Conservation (phyloP, 2,113 vertebrate genomes). For the Oncorhynchus kisutch region DNA sequence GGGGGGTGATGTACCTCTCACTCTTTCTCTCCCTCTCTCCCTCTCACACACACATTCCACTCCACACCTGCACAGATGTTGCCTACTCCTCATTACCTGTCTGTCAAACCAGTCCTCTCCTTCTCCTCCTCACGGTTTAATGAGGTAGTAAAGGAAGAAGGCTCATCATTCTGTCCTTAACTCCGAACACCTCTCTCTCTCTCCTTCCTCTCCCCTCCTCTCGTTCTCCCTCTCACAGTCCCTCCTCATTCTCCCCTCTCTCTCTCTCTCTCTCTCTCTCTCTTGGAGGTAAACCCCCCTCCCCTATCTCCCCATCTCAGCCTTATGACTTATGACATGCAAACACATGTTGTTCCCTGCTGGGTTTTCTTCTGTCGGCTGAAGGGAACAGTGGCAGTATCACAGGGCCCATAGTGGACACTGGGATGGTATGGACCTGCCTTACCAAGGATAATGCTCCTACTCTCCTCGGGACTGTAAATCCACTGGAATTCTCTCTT, state of each 20-base stretch:
- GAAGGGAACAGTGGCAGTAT: no score
- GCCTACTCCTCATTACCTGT: constrained; percentile 53
- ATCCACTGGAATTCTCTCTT: background rate
- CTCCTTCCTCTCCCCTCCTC: background rate
- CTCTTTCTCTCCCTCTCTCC: background rate
- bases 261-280: background rate
- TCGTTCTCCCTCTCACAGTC: constrained; percentile 31
- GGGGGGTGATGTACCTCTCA: background rate
- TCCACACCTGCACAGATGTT: constrained; percentile 6
- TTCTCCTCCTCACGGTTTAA: constrained; percentile 14
- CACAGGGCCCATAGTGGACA: background rate
- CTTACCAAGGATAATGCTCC: background rate
- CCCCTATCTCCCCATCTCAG: background rate
- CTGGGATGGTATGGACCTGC: background rate
- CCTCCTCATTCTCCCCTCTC: constrained; percentile 3
- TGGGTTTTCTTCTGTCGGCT: background rate
- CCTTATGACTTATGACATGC: background rate
- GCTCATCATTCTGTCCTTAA: constrained; percentile 42
- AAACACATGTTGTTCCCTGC: background rate
- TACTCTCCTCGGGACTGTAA: background rate
- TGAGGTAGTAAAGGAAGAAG: constrained; percentile 65
- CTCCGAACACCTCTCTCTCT: constrained; percentile 1
- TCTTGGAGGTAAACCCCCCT: background rate
- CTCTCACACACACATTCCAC: constrained; percentile 2
- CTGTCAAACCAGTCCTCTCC: constrained; percentile 13